Conservation (phyloP, 2,113 vertebrate genomes). For the Leiothrix lutea region DNA sequence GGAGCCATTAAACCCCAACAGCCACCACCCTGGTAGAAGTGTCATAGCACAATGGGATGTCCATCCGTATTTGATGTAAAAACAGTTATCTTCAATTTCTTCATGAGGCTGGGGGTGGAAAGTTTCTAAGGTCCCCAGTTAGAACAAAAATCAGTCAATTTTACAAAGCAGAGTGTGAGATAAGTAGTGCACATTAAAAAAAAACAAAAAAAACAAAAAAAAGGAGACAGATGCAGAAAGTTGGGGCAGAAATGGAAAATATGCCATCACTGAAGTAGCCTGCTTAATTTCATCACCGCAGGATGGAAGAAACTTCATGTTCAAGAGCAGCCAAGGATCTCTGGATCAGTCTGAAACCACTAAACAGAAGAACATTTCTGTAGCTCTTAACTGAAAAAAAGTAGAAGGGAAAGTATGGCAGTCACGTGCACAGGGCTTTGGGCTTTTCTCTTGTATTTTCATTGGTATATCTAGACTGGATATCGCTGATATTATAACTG, state of each 20-base stretch:
- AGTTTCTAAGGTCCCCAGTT: neutral
- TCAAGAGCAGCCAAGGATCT: neutral
- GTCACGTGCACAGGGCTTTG: accelerated
- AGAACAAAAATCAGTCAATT: neutral
- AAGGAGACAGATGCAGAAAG: neutral
- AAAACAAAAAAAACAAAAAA: no score
- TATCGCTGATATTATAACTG: neutral
- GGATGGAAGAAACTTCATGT: neutral
- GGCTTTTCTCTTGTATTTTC: neutral
- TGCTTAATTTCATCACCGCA: neutral
- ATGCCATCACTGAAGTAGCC: neutral
- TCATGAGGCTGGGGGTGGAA: neutral
- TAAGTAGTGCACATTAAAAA: neutral
- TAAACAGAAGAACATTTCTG: neutral
- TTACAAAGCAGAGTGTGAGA: neutral
- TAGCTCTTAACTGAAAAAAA: neutral
- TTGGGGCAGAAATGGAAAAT: neutral
- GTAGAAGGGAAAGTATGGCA: neutral
- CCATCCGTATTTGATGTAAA: neutral
- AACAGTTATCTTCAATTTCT: neutral
- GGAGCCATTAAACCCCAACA: neutral
- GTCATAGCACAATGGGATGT: neutral
- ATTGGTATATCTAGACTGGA: neutral
- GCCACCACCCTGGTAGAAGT: neutral
- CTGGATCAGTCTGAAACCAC: neutral